Evolutionary conservation across 2,888 invertebrate species (phyloP).

Genomic region (Drosophila mercatorum): DNA sequence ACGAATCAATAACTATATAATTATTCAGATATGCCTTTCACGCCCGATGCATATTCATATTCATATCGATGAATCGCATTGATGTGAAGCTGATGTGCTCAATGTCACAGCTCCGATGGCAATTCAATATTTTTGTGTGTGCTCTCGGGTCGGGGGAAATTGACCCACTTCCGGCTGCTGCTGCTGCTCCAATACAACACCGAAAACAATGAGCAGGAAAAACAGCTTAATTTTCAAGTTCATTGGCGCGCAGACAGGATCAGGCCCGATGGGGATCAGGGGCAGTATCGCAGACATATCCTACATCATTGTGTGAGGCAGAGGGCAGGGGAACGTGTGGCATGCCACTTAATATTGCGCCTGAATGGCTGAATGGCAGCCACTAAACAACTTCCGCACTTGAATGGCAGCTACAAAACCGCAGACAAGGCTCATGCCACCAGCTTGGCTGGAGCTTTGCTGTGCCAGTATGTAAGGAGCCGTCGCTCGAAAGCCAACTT

Average conservation of each 20-base stretch:
- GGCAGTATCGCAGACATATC: slow-evolving; percentile 13
- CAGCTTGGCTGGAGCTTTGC: neutral
- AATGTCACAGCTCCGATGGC: slow-evolving; percentile 3
- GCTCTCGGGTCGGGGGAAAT: slow-evolving; percentile 1
- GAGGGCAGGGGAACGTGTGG: slow-evolving; percentile 17
- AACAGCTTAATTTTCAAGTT: slow-evolving; percentile 56
- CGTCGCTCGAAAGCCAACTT: slow-evolving; percentile 61
- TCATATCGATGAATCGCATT: slow-evolving; percentile 2
- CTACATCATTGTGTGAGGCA: slow-evolving; percentile 1
- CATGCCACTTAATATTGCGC: slow-evolving; percentile 60
- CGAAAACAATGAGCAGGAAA: slow-evolving; percentile 24
- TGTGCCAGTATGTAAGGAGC: slow-evolving; percentile 44
- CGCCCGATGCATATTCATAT: neutral
- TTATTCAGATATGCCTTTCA: neutral
- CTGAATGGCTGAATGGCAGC: slow-evolving; percentile 57
- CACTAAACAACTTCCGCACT: slow-evolving; percentile 69
- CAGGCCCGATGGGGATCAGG: slow-evolving; percentile 33
- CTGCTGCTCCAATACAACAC: neutral
- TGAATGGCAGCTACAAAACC: slow-evolving; percentile 58
- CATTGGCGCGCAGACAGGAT: slow-evolving; percentile 52
- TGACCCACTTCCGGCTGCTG: slow-evolving; percentile 20
- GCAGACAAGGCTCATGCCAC: slow-evolving; percentile 47
- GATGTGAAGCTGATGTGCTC: neutral
- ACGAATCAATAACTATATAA: neutral
- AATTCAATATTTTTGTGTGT: slow-evolving; percentile 9